phyloP scores from a whole-genome alignment of 1,140 invertebrate genomes.

The Pseudomyrmex concolor region DNA sequence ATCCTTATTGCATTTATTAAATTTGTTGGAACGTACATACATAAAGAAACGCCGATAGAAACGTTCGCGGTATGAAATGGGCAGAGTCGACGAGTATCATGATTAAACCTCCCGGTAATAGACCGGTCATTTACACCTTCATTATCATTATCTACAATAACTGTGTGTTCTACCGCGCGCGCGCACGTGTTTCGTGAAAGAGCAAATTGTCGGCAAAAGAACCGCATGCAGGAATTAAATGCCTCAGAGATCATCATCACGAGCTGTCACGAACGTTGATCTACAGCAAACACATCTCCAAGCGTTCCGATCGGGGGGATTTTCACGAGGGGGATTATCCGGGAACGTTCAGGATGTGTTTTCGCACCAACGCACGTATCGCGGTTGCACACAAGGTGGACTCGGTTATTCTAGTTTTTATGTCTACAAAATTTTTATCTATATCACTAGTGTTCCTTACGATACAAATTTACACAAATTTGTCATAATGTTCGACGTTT shows the following conservation, averaged over 20 bases:
- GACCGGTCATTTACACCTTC: constrained; percentile 37
- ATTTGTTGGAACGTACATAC: constrained; percentile 24
- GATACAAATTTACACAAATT: no score
- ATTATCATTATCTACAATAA: constrained; percentile 60
- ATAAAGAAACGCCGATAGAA: constrained; percentile 32
- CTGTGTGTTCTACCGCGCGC: constrained; percentile 13
- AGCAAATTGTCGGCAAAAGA: constrained; percentile 34
- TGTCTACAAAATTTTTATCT: neutral
- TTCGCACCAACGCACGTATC: constrained; percentile 28
- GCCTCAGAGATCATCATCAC: constrained; percentile 21
- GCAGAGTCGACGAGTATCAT: constrained; percentile 29
- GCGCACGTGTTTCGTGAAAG: constrained; percentile 4
- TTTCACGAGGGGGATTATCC: constrained; percentile 3
- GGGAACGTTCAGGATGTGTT: constrained; percentile 12
- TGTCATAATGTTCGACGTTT: no score
- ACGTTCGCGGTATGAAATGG: constrained; percentile 14
- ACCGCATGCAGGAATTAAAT: constrained; percentile 38
- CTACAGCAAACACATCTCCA: constrained; percentile 14
- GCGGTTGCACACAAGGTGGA: constrained; percentile 15
- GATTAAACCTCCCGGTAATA: constrained; percentile 49
- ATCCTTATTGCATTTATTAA: constrained; percentile 54
- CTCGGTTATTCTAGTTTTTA: neutral
- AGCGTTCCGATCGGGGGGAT: constrained; percentile 11
- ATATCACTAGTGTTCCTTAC: no score
- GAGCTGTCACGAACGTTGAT: constrained; percentile 26